Evolutionary conservation across 1,140 invertebrate genomes (phyloP).

Genomic region (Eupeodes corollae): DNA sequence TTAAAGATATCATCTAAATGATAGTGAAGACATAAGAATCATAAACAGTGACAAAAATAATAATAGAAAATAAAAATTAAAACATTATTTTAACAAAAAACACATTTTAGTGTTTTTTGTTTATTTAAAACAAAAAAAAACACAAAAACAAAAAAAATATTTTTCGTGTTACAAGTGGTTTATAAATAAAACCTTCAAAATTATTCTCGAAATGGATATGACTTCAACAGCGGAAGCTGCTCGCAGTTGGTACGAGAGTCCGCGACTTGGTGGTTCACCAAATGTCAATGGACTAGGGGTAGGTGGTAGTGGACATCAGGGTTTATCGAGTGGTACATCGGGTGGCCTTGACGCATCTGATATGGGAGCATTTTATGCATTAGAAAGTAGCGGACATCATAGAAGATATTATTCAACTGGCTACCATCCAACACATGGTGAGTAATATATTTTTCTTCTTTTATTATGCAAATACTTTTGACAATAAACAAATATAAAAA

Average conservation of each 20-base stretch:
- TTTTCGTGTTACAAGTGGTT: constrained; percentile 6
- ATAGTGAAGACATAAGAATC: neutral
- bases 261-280: constrained; percentile 30
- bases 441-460: constrained; percentile 9
- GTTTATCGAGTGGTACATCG: constrained; percentile 27
- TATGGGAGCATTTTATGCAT: constrained; percentile 36
- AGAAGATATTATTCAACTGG: constrained; percentile 34
- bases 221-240: constrained; percentile 38
- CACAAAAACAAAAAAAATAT: constrained; percentile 5
- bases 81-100: constrained; percentile 10
- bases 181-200: constrained; percentile 32
- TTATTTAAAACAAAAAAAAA: neutral
- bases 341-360: constrained; percentile 32
- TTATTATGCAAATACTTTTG: too few species aligned
- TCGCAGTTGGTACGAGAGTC: constrained; percentile 37
- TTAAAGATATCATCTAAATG: neutral
- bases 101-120: neutral
- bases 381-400: constrained; percentile 35
- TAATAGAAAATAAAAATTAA: neutral
- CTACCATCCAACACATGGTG: constrained; percentile 35
- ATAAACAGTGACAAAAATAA: neutral
- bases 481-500: too few species aligned
- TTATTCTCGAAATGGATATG: constrained; percentile 39
- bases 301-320: constrained; percentile 30
- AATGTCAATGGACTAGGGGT: constrained; percentile 30